Evolutionary conservation across 2,113 vertebrate species (phyloP).

Genomic region (Aphyosemion australe): DNA sequence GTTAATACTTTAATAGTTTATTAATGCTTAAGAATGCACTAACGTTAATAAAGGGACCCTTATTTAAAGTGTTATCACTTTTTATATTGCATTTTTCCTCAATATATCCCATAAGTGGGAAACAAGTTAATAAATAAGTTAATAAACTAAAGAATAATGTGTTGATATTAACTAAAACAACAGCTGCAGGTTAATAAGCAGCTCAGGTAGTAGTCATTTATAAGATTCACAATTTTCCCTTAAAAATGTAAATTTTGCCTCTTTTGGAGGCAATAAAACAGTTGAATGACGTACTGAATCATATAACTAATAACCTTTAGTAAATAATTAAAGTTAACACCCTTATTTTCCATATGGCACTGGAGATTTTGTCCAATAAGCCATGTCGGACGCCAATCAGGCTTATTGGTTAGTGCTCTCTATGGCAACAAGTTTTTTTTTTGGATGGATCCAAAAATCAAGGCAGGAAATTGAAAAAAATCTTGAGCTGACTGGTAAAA

Average conservation of each 20-base stretch:
- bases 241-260: not conserved
- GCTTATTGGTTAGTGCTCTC: conserved; percentile 34
- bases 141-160: conserved; percentile 13
- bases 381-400: conserved; percentile 27
- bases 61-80: not conserved
- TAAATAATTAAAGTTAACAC: conserved; percentile 27
- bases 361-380: conserved; percentile 50
- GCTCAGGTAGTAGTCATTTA: conserved; percentile 45
- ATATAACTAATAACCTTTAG: conserved; percentile 25
- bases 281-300: conserved; percentile 18
- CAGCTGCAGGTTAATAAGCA: conserved; percentile 37
- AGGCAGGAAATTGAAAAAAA: conserved; percentile 14
- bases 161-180: not conserved
- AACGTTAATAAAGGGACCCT: no score
- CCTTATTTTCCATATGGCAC: conserved; percentile 46
- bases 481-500: conserved; percentile 3
- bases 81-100: not conserved
- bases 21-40: no score
- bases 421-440: conserved; percentile 49
- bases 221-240: conserved; percentile 11
- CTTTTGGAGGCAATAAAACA: conserved; percentile 15
- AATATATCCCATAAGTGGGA: not conserved
- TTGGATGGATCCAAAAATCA: conserved; percentile 34
- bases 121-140: not conserved
- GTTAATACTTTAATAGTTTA: no score